Evolutionary conservation across 2,888 invertebrate genomes (phyloP), one percentile per base, ranked within the genome.

Genomic region (Yponomeuta malinellus): DNA sequence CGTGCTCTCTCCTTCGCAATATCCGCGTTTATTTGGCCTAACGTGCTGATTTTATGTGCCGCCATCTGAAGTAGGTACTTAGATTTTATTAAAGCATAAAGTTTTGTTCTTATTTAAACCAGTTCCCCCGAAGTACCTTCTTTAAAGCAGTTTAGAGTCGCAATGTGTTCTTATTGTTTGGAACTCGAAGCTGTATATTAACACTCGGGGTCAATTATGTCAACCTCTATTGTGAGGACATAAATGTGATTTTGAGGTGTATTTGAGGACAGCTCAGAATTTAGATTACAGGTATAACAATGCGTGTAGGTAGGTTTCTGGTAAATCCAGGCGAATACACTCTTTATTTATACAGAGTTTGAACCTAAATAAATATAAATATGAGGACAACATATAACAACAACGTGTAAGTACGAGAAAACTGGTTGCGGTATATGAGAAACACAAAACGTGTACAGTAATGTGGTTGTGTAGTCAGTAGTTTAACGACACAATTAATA

Each of bases 1-100:
- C 93, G 94, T 69, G 89, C 86, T 71, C 97, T 93, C 83, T 97
- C 97, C 75, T 88, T 94, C 71, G 86, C 87, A 71, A 97, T 87
- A 87, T 97, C 96, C 68, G 92, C 89, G 81, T 96, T 96, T 2
- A 95, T 83, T 74, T 79, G 74, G 72, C 72, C 52, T 76, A 37
- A 48, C 66, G 48, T 33, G 10, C 68, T 63, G 15, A 48, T 10
- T 68, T 33, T 37, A 72, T 72, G 72, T 75, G 77, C 69, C 70
- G 72, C 71, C 70, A 70, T 70, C 10, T 29, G 48, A 33, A 69
- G 12, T 23, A 23, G 23, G 23, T 33, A 31, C 6, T 52, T 29
- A 29, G 29, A 48, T 48, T 70, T 70, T 64, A 63, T n/a, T 43
- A 48, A 65, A 48, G 15, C 48, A 70, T 29, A 29, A 48, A 64